Evolutionary conservation across 2,888 invertebrate genomes (phyloP).

Genomic region (Saturnia japonica): DNA sequence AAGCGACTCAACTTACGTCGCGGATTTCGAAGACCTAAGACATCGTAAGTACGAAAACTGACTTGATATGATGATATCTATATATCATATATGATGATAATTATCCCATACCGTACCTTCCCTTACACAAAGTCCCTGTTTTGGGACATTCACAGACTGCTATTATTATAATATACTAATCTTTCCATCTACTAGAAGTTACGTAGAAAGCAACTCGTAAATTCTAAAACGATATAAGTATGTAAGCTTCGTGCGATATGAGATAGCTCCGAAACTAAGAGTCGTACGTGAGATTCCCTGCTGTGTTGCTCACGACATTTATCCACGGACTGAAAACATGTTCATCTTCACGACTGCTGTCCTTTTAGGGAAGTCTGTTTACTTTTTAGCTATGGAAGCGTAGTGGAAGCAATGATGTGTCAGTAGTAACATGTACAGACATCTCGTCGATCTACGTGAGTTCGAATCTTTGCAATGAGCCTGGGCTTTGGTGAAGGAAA

Average conservation of each 20-base stretch:
- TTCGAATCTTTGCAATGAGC: too few species aligned
- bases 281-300: constrained; percentile 7
- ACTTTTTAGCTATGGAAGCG: neutral
- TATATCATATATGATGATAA: too few species aligned
- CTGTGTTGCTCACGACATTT: constrained; percentile 6
- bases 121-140: too few species aligned
- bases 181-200: neutral
- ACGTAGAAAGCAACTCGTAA: neutral
- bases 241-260: neutral
- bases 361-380: neutral
- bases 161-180: neutral
- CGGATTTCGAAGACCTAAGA: too few species aligned
- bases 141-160: too few species aligned
- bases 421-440: too few species aligned
- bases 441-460: too few species aligned
- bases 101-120: too few species aligned
- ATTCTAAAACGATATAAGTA: constrained; percentile 1
- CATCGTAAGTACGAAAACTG: too few species aligned
- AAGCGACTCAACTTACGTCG: too few species aligned
- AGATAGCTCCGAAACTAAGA: neutral
- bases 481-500: too few species aligned
- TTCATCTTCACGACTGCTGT: neutral
- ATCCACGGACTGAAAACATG: neutral
- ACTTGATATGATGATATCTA: too few species aligned
- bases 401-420: neutral